Evolutionary conservation across 2,797 vertebrate species (phyloP).

Genomic region (Pipistrellus kuhlii): DNA sequence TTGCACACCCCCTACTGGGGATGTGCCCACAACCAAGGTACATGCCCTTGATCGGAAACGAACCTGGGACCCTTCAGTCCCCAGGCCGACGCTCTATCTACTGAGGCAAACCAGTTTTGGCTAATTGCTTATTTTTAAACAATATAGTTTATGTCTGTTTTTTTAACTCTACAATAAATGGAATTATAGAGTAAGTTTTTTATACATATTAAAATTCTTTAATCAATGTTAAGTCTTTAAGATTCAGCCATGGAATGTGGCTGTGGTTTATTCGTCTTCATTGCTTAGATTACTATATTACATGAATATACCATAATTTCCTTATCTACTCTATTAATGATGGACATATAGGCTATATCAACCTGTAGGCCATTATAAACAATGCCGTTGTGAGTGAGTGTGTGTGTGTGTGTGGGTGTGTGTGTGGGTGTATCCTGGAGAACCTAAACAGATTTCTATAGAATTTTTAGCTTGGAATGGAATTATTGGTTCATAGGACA

Average conservation of each 20-base stretch:
- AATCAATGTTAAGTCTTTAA: slow-evolving; percentile 19
- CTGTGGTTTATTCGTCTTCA: slow-evolving; percentile 10
- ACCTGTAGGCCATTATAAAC: not conserved
- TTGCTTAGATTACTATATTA: not conserved
- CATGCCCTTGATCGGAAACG: too few relatives aligned
- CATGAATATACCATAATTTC: not conserved
- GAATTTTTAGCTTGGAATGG: not conserved
- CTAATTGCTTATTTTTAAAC: slow-evolving; percentile 20
- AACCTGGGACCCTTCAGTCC: too few relatives aligned
- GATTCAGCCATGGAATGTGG: not conserved
- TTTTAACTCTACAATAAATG: not conserved
- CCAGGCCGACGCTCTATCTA: too few relatives aligned
- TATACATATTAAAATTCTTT: not conserved
- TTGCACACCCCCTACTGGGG: too few relatives aligned
- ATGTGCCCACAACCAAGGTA: too few relatives aligned
- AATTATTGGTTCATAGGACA: not conserved
- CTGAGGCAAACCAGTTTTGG: too few relatives aligned
- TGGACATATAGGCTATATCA: slow-evolving; percentile 2
- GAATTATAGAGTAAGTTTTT: slow-evolving; percentile 30
- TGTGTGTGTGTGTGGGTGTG: not conserved
- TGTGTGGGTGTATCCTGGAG: not conserved
- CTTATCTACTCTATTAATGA: not conserved
- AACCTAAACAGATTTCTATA: slow-evolving; percentile 21
- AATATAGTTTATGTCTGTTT: slow-evolving; percentile 1
- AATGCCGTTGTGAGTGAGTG: not conserved